phyloP scores from a whole-genome alignment of 2,797 vertebrate species.

The Psittacula echo region DNA sequence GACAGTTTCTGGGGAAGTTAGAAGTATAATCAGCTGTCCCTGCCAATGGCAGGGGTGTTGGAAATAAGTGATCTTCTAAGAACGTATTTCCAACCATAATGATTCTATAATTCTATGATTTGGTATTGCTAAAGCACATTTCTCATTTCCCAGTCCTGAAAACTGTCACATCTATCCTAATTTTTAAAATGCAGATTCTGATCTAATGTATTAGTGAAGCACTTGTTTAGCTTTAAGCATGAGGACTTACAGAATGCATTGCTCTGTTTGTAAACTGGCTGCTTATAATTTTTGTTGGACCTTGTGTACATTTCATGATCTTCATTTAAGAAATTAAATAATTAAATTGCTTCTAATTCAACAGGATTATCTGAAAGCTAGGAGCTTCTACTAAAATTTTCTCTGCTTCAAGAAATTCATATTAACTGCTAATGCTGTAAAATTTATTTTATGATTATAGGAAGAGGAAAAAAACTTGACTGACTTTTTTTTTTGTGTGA shows the following conservation, averaged over 20 bases:
- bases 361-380: background rate
- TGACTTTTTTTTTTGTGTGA: background rate
- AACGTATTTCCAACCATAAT: background rate
- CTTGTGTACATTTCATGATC: background rate
- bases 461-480: background rate
- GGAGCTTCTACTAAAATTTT: background rate
- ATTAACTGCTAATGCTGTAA: background rate
- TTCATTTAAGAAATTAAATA: background rate
- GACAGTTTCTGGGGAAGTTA: background rate
- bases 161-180: background rate
- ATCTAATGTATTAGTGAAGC: background rate
- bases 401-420: background rate
- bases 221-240: background rate
- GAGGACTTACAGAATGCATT: background rate
- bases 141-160: background rate
- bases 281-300: background rate
- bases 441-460: background rate
- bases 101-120: background rate
- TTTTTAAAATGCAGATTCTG: background rate
- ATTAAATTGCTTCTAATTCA: background rate
- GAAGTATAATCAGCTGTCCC: background rate
- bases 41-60: background rate
- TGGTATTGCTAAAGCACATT: background rate
- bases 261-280: background rate
- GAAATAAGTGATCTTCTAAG: background rate